These are phyloP conservation scores for Pedetes capensis DNA, from an alignment of 2,113 vertebrate species.

Conservation along the genomic window DNA sequence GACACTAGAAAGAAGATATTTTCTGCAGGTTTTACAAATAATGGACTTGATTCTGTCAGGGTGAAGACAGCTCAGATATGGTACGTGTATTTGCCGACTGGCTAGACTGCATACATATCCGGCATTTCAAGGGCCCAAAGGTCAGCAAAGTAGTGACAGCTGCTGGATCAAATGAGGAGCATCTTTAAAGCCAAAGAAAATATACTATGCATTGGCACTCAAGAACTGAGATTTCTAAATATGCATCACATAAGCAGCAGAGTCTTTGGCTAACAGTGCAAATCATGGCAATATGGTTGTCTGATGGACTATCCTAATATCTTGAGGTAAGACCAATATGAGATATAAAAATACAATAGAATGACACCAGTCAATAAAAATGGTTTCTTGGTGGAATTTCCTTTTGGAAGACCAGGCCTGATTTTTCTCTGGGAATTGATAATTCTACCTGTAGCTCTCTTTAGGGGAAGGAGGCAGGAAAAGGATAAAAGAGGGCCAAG, in stretches of 20 bases:
- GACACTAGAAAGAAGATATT: not conserved
- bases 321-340: not conserved
- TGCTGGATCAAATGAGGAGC: not conserved
- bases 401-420: not conserved
- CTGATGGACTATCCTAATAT: not conserved
- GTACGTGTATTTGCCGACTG: not conserved
- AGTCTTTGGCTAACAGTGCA: not conserved
- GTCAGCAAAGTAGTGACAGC: not conserved
- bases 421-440: constrained; percentile 20
- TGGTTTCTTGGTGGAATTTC: not conserved
- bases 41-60: constrained; percentile 46
- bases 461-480: not conserved
- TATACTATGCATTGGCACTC: not conserved
- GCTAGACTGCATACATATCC: not conserved
- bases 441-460: not conserved
- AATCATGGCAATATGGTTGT: not conserved
- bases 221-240: not conserved
- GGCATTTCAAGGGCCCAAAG: not conserved
- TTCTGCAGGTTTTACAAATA: constrained; percentile 43
- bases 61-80: constrained; percentile 31
- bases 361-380: not conserved
- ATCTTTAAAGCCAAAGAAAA: constrained; percentile 19
- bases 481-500: not conserved
- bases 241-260: not conserved
- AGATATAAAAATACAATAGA: not conserved